These are phyloP conservation scores for Hyposoter didymator DNA, from an alignment of 2,888 invertebrate genomes.

Conservation along the genomic window DNA sequence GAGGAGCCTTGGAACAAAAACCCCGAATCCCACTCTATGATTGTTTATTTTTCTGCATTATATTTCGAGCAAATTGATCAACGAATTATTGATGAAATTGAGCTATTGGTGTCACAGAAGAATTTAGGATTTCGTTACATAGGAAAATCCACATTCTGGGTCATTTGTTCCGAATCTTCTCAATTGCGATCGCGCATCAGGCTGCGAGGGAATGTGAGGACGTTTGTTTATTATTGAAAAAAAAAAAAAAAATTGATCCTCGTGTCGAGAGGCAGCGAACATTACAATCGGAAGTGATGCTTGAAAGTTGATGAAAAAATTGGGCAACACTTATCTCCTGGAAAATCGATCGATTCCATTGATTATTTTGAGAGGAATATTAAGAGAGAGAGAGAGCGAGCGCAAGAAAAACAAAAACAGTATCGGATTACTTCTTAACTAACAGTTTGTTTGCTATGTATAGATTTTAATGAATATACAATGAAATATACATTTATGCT, in stretches of 20 bases:
- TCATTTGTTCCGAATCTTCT: background rate
- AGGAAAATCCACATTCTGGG: background rate
- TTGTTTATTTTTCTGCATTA: background rate
- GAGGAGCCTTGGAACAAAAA: background rate
- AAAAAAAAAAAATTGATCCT: conserved; percentile 22
- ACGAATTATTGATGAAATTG: background rate
- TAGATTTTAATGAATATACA: conserved; percentile 79
- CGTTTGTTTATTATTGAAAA: conserved; percentile 8
- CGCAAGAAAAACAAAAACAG: conserved; percentile 45
- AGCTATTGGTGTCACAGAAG: background rate
- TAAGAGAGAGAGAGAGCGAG: background rate
- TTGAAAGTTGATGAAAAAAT: conserved; percentile 34
- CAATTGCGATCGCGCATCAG: conserved; percentile 32
- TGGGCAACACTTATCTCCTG: conserved; percentile 30
- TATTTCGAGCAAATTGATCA: background rate
- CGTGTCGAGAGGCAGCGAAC: conserved; percentile 50
- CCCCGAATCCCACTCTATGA: background rate
- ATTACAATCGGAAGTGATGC: conserved; percentile 61
- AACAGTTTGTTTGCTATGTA: conserved; percentile 57
- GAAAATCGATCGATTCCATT: conserved; percentile 33
- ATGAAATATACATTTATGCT: conserved; percentile 82
- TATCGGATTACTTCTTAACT: conserved; percentile 71
- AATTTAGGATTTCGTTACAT: background rate
- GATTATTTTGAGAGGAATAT: conserved; percentile 59
- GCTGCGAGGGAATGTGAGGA: conserved; percentile 4